Evolutionary conservation across 2,888 invertebrate species (phyloP).

Genomic region (Polydrusus cervinus): DNA sequence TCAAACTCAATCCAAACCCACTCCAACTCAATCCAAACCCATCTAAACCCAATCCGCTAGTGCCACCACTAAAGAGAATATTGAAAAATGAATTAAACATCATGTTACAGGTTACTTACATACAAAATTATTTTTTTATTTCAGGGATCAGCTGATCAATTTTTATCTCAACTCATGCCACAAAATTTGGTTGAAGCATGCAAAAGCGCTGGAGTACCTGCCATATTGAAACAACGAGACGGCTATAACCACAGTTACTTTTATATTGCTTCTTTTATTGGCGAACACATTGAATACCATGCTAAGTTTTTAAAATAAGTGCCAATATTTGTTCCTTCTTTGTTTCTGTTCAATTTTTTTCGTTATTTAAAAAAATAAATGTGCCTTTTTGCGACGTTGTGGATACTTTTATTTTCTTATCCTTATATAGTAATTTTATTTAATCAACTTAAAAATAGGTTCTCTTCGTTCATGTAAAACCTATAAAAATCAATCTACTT

Average conservation of each 20-base stretch:
- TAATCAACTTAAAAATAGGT: not conserved
- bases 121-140: constrained; percentile 52
- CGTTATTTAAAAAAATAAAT: not conserved
- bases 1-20: too few relatives aligned
- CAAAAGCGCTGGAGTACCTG: constrained; percentile 79
- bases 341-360: constrained; percentile 16
- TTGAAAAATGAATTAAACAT: too few relatives aligned
- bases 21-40: too few relatives aligned
- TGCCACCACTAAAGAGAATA: too few relatives aligned
- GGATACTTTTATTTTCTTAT: not conserved
- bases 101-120: too few relatives aligned
- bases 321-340: constrained; percentile 52
- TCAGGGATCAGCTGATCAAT: constrained; percentile 89
- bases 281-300: constrained; percentile 94
- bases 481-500: too few relatives aligned
- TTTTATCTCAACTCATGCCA: constrained; percentile 85
- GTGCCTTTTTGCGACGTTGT: not conserved
- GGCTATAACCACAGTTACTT: constrained; percentile 98
- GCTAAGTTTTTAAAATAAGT: constrained; percentile 79
- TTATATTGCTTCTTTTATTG: constrained; percentile 92
- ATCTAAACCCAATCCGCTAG: too few relatives aligned
- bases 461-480: too few relatives aligned
- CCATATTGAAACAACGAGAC: constrained; percentile 82
- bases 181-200: constrained; percentile 87
- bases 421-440: not conserved